phyloP scores from a whole-genome alignment of 2,113 vertebrate species.

The Crotalus viridis region DNA sequence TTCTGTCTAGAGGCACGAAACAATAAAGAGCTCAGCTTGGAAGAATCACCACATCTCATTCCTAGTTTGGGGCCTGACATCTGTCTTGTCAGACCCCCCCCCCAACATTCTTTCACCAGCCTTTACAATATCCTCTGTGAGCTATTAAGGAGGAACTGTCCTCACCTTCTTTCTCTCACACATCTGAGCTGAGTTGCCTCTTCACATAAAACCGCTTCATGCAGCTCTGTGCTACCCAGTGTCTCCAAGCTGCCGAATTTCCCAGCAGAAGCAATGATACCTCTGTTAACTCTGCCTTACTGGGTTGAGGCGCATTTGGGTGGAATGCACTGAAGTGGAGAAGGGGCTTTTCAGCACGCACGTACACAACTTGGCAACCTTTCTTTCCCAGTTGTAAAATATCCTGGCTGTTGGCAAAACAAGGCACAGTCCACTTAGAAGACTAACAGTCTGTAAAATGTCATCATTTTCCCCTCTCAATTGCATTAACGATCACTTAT shows the following conservation, averaged over 20 bases:
- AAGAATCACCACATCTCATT: no score
- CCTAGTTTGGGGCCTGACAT: no score
- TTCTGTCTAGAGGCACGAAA: no score
- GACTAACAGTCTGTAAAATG: constrained; percentile 62
- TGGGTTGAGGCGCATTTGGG: constrained; percentile 39
- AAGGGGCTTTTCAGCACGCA: not conserved
- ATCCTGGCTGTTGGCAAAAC: constrained; percentile 47
- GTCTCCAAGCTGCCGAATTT: constrained; percentile 28
- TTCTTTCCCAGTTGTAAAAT: constrained; percentile 49
- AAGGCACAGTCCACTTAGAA: constrained; percentile 52
- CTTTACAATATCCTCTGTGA: no score
- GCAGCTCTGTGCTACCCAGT: not conserved
- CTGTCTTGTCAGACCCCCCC: no score
- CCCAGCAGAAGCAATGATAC: constrained; percentile 39
- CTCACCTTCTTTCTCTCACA: no score
- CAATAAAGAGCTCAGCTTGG: no score
- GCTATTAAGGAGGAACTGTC: no score
- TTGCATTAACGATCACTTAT: constrained; percentile 29
- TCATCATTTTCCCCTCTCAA: constrained; percentile 58
- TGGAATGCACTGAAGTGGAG: constrained; percentile 45
- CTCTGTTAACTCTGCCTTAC: constrained; percentile 51
- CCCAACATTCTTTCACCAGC: no score
- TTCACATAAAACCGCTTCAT: not conserved
- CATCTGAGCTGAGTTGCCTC: no score
- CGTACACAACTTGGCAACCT: constrained; percentile 16